A percentile compares a stretch with the other conserved stretches of the same genome.
These are phyloP conservation scores for Dromas ardeola DNA, from an alignment of 2,113 vertebrate genomes.

Conservation along the genomic window DNA sequence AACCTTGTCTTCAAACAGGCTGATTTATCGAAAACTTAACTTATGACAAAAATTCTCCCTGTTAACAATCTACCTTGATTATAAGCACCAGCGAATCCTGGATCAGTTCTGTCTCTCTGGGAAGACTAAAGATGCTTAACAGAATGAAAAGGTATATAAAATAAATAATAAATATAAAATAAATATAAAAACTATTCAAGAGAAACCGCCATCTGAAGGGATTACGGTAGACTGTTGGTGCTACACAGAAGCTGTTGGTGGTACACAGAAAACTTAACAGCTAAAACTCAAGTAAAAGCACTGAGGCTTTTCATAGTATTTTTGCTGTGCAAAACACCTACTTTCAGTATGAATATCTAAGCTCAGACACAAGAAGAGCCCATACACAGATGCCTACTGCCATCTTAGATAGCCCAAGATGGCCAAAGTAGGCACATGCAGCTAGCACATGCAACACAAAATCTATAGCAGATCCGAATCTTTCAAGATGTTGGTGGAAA, in stretches of 20 bases:
- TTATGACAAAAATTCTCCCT: not conserved
- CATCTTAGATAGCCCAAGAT: not conserved
- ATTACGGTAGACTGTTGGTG: not conserved
- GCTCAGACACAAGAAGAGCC: not conserved
- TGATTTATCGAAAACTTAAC: not conserved
- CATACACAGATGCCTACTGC: not conserved
- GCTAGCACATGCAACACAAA: not conserved
- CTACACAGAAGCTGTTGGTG: not conserved
- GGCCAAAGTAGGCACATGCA: not conserved
- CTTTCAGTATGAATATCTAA: not conserved
- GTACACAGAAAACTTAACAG: not conserved
- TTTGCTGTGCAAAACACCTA: not conserved
- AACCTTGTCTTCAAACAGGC: not conserved
- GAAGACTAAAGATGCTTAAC: not conserved
- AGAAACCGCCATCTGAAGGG: not conserved
- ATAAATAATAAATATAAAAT: not conserved
- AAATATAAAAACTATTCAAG: not conserved
- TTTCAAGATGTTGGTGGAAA: not conserved
- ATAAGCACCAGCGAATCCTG: not conserved
- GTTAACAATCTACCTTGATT: not conserved
- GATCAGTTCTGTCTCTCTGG: not conserved
- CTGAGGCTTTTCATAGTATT: not conserved
- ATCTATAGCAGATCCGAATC: not conserved
- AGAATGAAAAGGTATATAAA: not conserved
- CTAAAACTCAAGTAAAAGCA: not conserved